Evolutionary conservation across 2,888 invertebrate genomes (phyloP).

Genomic region (Octonoba sinensis): DNA sequence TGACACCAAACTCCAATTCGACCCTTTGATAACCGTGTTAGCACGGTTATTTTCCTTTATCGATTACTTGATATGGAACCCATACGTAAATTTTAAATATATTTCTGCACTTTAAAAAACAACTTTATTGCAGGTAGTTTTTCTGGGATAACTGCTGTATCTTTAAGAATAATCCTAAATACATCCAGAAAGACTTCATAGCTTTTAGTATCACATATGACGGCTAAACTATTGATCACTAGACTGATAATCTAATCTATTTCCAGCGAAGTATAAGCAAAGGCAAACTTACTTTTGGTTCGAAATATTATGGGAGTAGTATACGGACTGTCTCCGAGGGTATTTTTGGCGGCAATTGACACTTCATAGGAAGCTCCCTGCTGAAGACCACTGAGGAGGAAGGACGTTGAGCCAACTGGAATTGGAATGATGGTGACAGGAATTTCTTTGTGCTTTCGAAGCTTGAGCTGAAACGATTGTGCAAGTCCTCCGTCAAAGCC

Average conservation of each 20-base stretch:
- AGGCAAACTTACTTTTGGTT: slow-evolving; percentile 52
- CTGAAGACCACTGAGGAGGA: slow-evolving; percentile 81
- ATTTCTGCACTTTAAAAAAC: neutral
- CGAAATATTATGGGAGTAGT: slow-evolving; percentile 70
- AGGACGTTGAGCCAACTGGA: slow-evolving; percentile 77
- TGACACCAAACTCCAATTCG: too few species aligned
- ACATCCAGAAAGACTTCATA: neutral
- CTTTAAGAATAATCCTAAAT: neutral
- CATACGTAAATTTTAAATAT: neutral
- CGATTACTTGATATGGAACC: too few species aligned
- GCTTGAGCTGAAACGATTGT: slow-evolving; percentile 85
- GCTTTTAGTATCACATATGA: neutral
- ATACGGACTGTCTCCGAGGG: slow-evolving; percentile 87
- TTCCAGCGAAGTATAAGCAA: neutral
- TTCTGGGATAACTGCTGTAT: neutral
- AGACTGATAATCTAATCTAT: too few species aligned
- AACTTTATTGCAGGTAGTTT: neutral
- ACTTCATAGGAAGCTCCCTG: slow-evolving; percentile 89
- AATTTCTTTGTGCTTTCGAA: slow-evolving; percentile 71
- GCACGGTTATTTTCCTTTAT: too few species aligned
- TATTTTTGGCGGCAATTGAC: slow-evolving; percentile 89
- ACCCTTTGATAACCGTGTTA: too few species aligned
- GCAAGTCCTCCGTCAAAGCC: slow-evolving; percentile 93
- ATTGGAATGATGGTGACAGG: slow-evolving; percentile 81
- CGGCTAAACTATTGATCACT: too few species aligned